Evolutionary conservation across 2,113 vertebrate genomes (phyloP).

Genomic region (Philantomba maxwellii): DNA sequence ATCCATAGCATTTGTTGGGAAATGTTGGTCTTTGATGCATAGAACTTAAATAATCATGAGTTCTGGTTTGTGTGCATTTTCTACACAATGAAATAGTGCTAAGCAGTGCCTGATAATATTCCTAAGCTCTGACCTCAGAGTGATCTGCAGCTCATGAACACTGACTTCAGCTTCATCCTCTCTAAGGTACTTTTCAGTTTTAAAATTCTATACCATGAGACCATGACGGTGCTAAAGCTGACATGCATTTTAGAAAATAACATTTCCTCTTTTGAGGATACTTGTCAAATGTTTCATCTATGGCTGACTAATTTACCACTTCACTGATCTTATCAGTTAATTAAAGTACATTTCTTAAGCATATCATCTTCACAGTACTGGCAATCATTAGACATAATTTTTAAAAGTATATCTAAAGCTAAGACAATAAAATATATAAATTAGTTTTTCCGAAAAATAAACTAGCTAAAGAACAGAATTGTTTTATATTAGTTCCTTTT

Average conservation of each 20-base stretch:
- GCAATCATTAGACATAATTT: not conserved
- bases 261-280: conserved; percentile 26
- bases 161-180: not conserved
- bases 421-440: not conserved
- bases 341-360: conserved; percentile 29
- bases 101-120: not conserved
- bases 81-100: not conserved
- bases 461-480: not conserved
- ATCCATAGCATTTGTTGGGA: not conserved
- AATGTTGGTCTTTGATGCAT: not conserved
- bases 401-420: not conserved
- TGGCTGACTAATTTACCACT: conserved; percentile 32
- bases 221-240: not conserved
- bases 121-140: not conserved
- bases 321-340: conserved; percentile 40
- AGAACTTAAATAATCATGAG: not conserved
- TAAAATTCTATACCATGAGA: not conserved
- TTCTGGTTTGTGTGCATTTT: not conserved
- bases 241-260: conserved; percentile 30
- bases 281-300: conserved; percentile 45
- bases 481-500: not conserved
- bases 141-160: not conserved
- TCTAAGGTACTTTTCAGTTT: not conserved
- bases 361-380: not conserved
- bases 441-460: not conserved